phyloP scores from a whole-genome alignment of 2,888 invertebrate genomes.

The Platycnemis pennipes region DNA sequence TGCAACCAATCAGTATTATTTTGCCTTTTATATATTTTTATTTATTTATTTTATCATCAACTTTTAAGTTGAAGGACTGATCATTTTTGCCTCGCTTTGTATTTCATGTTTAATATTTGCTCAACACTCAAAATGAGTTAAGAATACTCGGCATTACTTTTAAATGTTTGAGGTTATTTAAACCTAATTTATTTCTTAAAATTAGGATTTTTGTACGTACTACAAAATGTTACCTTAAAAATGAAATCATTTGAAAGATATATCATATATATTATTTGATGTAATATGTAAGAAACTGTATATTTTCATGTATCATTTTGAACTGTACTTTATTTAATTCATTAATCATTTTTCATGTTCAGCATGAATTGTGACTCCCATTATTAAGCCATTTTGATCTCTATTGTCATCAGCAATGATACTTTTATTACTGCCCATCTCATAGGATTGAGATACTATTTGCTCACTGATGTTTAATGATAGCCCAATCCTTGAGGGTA shows the following conservation, averaged over 20 bases:
- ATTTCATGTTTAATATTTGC: conserved; percentile 40
- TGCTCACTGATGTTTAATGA: conserved; percentile 65
- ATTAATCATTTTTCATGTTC: conserved; percentile 59
- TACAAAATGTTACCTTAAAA: neutral
- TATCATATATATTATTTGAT: conserved; percentile 57
- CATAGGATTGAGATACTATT: conserved; percentile 67
- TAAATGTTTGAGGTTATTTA: conserved; percentile 49
- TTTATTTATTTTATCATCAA: conserved; percentile 50
- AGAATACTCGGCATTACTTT: conserved; percentile 56
- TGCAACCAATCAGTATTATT: conserved; percentile 64
- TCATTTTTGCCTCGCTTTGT: conserved; percentile 59
- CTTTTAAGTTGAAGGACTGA: conserved; percentile 51
- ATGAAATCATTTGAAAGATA: conserved; percentile 45
- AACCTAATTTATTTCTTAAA: conserved; percentile 46
- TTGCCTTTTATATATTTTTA: conserved; percentile 42
- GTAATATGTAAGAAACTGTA: conserved; percentile 54
- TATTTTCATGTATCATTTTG: conserved; percentile 64
- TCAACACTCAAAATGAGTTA: conserved; percentile 56
- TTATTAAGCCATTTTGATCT: conserved; percentile 66
- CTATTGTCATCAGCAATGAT: conserved; percentile 65
- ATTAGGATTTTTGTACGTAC: conserved; percentile 55
- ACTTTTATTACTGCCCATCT: conserved; percentile 65
- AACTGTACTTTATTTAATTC: conserved; percentile 41
- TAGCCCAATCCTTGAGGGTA: conserved; percentile 67
- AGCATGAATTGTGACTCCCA: conserved; percentile 56